Conservation (phyloP, 2,113 vertebrate genomes). For the Anser brachyrhynchus region DNA sequence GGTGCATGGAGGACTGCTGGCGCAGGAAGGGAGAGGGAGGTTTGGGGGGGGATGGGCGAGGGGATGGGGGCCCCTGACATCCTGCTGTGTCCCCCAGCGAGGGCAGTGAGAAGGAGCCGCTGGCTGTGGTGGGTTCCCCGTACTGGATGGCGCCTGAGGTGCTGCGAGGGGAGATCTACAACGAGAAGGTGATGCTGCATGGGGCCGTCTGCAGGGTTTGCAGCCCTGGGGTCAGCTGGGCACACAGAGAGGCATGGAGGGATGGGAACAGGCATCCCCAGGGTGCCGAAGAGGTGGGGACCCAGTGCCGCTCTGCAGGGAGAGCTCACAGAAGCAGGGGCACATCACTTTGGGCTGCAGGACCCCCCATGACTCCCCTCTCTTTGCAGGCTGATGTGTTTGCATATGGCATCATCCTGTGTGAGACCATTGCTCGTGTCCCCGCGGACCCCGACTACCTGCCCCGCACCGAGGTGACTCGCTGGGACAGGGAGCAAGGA, state of each 20-base stretch:
- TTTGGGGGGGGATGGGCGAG: background rate
- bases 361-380: background rate
- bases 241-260: background rate
- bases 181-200: slow-evolving; percentile 87
- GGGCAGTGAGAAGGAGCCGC: slow-evolving; percentile 81
- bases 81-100: slow-evolving; percentile 75
- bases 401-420: slow-evolving; percentile 92
- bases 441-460: slow-evolving; percentile 94
- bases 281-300: accelerated
- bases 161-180: slow-evolving; percentile 90
- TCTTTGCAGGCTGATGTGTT: slow-evolving; percentile 83
- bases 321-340: background rate
- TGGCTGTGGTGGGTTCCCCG: slow-evolving; percentile 93
- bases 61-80: background rate
- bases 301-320: accelerated
- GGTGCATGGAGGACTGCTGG: background rate
- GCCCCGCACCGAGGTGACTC: slow-evolving; percentile 89
- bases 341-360: accelerated
- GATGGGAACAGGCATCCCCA: background rate
- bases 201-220: background rate
- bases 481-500: background rate
- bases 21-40: background rate
- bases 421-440: slow-evolving; percentile 92
- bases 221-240: accelerated
- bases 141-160: slow-evolving; percentile 99